Evolutionary conservation across 53 echinoderm and acorn worm species (phyloP).

Genomic region (Temnopleurus reevesii): DNA sequence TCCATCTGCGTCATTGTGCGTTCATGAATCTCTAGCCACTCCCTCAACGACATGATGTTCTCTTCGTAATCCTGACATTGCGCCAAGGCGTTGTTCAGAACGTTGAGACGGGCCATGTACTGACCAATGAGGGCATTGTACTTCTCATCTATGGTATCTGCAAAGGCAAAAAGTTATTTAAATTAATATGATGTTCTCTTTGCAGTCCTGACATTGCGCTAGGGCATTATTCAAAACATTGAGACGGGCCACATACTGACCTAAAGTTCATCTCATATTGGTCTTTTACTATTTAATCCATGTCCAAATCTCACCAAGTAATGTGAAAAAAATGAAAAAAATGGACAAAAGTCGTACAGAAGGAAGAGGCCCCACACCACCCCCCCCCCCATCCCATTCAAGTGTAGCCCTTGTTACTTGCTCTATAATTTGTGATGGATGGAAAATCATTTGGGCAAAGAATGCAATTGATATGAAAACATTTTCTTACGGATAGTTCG

Average conservation of each 20-base stretch:
- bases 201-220: neutral
- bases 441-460: no score
- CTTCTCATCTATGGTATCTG: constrained; percentile 78
- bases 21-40: constrained; percentile 78
- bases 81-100: constrained; percentile 67
- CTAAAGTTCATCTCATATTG: no score
- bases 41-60: constrained; percentile 71
- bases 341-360: no score
- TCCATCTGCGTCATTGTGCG: constrained; percentile 45
- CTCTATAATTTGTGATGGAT: no score
- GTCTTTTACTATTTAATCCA: no score
- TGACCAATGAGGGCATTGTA: constrained; percentile 76
- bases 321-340: no score
- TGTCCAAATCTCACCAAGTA: no score
- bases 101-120: constrained; percentile 73
- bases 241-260: neutral
- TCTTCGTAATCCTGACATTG: constrained; percentile 83
- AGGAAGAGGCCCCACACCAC: no score
- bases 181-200: neutral
- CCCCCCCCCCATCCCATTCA: no score
- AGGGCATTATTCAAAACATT: neutral
- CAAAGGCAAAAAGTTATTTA: neutral
- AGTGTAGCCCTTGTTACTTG: no score
- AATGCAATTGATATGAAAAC: no score
- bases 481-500: constrained; percentile 86